Evolutionary conservation across 2,113 vertebrate species (phyloP).

Genomic region (Brienomyrus brachyistius): DNA sequence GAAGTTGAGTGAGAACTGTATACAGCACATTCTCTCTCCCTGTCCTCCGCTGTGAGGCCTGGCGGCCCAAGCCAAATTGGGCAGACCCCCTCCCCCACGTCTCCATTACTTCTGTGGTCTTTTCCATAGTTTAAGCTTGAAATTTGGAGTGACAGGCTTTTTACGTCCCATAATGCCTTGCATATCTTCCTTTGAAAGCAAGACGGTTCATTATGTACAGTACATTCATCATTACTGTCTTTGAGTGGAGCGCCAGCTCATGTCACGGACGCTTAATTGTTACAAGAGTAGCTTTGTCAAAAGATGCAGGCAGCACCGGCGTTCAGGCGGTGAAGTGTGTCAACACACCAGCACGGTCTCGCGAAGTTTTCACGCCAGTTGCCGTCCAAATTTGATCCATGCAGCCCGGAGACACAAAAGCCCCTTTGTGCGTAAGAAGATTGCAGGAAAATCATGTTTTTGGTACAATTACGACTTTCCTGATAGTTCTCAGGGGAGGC

Average conservation of each 20-base stretch:
- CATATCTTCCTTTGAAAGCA: neutral
- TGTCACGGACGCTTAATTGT: neutral
- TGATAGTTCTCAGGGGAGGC: neutral
- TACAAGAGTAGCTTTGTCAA: neutral
- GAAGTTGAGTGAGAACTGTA: neutral
- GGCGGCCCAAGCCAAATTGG: neutral
- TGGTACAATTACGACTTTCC: neutral
- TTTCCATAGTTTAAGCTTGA: neutral
- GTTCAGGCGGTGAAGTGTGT: neutral
- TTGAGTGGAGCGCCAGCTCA: neutral
- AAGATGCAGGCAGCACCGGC: too few species aligned
- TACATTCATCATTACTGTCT: neutral
- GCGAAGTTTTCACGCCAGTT: neutral
- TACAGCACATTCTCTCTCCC: neutral
- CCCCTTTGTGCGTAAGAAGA: neutral
- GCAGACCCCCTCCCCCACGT: neutral
- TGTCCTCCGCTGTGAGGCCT: neutral
- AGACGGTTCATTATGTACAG: neutral
- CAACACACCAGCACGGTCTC: neutral
- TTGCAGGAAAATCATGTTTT: conserved; percentile 6
- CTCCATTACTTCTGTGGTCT: neutral
- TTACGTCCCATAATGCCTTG: neutral
- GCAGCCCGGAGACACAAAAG: neutral
- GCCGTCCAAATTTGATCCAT: neutral
- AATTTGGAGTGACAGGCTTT: neutral